Conservation (phyloP, 2,797 vertebrate genomes). For the Enteromius afrohamiltoni region DNA sequence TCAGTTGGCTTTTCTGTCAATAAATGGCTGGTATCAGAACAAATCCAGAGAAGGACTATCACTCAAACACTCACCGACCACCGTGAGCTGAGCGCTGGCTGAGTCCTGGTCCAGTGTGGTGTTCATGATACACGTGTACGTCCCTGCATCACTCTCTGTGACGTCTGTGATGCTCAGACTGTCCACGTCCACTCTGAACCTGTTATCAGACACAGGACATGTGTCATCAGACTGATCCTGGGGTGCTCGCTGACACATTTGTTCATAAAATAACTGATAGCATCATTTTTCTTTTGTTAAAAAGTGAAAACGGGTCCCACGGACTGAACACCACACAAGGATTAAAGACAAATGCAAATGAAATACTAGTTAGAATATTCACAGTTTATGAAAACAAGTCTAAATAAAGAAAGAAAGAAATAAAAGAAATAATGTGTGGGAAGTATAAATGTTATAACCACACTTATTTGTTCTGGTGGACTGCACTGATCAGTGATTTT, state of each 20-base stretch:
- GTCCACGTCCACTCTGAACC: constrained; percentile 84
- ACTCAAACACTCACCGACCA: constrained; percentile 86
- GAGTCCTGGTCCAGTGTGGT: constrained; percentile 92
- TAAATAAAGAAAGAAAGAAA: too few species aligned
- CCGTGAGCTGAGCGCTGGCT: constrained; percentile 90
- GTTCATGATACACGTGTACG: constrained; percentile 92
- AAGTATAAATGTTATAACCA: not conserved
- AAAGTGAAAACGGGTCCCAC: too few species aligned
- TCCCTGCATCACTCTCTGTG: constrained; percentile 87
- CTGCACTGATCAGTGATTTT: too few species aligned
- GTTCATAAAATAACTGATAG: too few species aligned
- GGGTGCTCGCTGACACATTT: too few species aligned
- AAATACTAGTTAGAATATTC: not conserved
- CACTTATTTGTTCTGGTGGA: too few species aligned
- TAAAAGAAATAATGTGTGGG: not conserved
- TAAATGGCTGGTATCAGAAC: not conserved
- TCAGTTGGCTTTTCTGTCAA: not conserved
- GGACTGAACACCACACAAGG: too few species aligned
- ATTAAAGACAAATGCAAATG: not conserved
- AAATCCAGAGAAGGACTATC: not conserved
- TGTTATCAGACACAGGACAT: constrained; percentile 63
- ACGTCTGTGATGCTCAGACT: constrained; percentile 88
- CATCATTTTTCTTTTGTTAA: too few species aligned
- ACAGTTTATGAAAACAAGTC: not conserved
- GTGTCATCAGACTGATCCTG: too few species aligned